These are phyloP conservation scores for Epistrophella euchroma DNA, from an alignment of 2,888 invertebrate genomes.

Conservation along the genomic window DNA sequence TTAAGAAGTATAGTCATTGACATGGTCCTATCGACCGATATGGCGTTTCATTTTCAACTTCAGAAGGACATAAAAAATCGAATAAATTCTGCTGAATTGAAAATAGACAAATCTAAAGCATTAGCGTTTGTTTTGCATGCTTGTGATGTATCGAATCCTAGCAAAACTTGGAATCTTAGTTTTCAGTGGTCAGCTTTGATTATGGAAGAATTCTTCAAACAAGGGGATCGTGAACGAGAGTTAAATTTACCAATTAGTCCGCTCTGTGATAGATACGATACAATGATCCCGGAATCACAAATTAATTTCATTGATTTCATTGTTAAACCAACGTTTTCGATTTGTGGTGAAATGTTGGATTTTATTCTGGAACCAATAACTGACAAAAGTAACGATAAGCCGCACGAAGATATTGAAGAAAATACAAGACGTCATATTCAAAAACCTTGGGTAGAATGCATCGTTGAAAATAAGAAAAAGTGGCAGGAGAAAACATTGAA, in stretches of 20 bases:
- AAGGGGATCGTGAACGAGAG: slow-evolving; percentile 95
- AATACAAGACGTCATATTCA: slow-evolving; percentile 86
- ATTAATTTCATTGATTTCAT: slow-evolving; percentile 99
- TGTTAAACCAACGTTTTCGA: slow-evolving; percentile 96
- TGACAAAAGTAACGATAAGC: slow-evolving; percentile 42
- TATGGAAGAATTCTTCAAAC: slow-evolving; percentile 95
- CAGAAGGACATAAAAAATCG: slow-evolving; percentile 96
- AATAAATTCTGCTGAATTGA: slow-evolving; percentile 91
- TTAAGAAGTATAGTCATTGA: slow-evolving; percentile 96
- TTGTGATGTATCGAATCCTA: slow-evolving; percentile 97
- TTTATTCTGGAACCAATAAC: slow-evolving; percentile 80
- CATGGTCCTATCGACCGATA: slow-evolving; percentile 98
- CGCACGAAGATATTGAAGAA: not conserved
- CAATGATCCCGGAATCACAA: slow-evolving; percentile 97
- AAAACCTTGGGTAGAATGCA: slow-evolving; percentile 91
- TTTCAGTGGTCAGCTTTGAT: slow-evolving; percentile 94
- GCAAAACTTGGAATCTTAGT: slow-evolving; percentile 91
- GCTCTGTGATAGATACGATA: slow-evolving; percentile 96
- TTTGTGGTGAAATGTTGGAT: slow-evolving; percentile 94
- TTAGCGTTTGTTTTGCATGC: slow-evolving; percentile 95
- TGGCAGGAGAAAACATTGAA: slow-evolving; percentile 92
- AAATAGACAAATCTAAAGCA: slow-evolving; percentile 96
- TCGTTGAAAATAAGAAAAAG: slow-evolving; percentile 91
- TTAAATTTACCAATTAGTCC: slow-evolving; percentile 96
- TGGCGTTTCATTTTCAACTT: slow-evolving; percentile 98